Percentiles rank a stretch among this genome's conserved stretches.
These are phyloP conservation scores for Cossypha polioptera DNA, from an alignment of 2,797 vertebrate genomes.

Conservation along the genomic window DNA sequence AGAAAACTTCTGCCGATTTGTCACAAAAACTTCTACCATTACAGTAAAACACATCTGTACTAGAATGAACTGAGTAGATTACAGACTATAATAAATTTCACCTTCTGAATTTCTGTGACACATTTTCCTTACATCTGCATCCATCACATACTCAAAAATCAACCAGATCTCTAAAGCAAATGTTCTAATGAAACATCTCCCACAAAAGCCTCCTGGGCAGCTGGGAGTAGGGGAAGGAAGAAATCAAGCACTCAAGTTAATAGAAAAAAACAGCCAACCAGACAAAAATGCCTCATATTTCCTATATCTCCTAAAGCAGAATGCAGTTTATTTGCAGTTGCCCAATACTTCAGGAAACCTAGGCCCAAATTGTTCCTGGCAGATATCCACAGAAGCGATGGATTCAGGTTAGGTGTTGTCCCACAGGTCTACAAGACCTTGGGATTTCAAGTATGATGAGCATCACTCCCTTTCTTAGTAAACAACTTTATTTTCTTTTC, in stretches of 20 bases:
- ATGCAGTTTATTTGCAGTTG: background rate
- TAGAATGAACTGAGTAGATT: background rate
- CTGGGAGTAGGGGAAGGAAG: background rate
- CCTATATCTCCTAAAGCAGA: background rate
- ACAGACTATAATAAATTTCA: background rate
- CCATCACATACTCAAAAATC: background rate
- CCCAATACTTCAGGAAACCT: background rate
- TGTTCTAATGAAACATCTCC: background rate
- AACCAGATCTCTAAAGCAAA: background rate
- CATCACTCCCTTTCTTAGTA: background rate
- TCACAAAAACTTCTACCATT: background rate
- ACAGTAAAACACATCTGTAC: background rate
- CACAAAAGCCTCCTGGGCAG: background rate
- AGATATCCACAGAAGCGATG: background rate
- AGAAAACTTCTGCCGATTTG: background rate
- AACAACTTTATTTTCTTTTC: background rate
- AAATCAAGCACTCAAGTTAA: background rate
- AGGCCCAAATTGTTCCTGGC: background rate
- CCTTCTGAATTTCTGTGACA: background rate
- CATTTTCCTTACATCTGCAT: background rate
- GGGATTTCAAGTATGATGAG: background rate
- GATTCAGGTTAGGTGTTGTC: background rate
- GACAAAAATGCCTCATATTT: background rate
- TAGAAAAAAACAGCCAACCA: fast-evolving
- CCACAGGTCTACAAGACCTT: background rate